Percentiles rank a stretch among this genome's conserved stretches.
phyloP scores from a whole-genome alignment of 2,797 vertebrate genomes.

The Poecilia wingei region DNA sequence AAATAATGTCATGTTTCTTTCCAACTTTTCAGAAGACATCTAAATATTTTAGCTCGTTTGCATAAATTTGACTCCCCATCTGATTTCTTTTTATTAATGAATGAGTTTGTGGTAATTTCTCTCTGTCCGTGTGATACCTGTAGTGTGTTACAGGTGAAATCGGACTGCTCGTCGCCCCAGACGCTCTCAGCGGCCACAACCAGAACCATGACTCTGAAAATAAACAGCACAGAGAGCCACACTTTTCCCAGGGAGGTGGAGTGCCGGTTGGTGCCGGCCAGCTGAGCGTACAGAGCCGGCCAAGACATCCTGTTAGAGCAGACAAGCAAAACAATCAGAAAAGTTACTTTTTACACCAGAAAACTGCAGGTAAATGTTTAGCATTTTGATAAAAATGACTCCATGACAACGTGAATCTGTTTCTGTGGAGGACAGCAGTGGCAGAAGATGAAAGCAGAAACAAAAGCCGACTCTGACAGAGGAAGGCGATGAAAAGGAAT shows the following conservation, averaged over 20 bases:
- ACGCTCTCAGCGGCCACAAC: slow-evolving; percentile 80
- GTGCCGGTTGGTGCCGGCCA: slow-evolving; percentile 77
- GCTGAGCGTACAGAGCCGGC: slow-evolving; percentile 73
- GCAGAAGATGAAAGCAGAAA: slow-evolving; percentile 50
- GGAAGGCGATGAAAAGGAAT: slow-evolving; percentile 68
- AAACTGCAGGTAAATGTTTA: background rate
- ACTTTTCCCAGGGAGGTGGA: slow-evolving; percentile 81
- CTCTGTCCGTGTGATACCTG: slow-evolving; percentile 48
- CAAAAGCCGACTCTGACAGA: slow-evolving; percentile 51
- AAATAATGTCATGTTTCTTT: background rate
- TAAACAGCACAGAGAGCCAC: slow-evolving; percentile 82
- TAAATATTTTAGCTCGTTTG: background rate
- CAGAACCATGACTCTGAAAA: slow-evolving; percentile 81
- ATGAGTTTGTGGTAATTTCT: background rate
- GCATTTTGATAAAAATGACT: background rate
- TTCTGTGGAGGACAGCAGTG: slow-evolving; percentile 11
- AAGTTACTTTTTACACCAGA: too few species aligned
- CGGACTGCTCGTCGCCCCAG: slow-evolving; percentile 82
- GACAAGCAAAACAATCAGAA: background rate
- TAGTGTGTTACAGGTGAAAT: slow-evolving; percentile 81
- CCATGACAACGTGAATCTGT: background rate
- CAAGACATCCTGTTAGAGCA: slow-evolving; percentile 68
- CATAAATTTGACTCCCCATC: background rate
- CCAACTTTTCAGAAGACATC: background rate
- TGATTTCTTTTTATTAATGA: too few species aligned